phyloP scores from a whole-genome alignment of 2,113 vertebrate species.

The Pygoscelis adeliae region DNA sequence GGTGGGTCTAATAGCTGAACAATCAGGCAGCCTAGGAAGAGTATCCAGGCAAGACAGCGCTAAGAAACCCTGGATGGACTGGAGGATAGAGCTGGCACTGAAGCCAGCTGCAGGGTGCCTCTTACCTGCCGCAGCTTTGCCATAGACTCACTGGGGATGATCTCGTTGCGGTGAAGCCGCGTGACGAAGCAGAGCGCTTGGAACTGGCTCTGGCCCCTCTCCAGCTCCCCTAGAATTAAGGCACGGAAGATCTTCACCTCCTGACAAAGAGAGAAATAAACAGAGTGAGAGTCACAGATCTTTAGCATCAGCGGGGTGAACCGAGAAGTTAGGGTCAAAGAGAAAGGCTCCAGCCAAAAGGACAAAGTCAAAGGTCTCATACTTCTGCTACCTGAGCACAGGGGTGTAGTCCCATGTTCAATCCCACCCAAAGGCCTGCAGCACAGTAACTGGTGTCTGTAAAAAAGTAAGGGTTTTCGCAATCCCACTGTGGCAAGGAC shows the following conservation, averaged over 20 bases:
- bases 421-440: neutral
- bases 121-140: constrained; percentile 91
- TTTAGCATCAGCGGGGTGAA: neutral
- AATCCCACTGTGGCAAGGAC: neutral
- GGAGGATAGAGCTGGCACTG: neutral
- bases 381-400: neutral
- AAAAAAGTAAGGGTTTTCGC: neutral
- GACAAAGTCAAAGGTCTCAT: neutral
- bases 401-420: neutral
- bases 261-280: constrained; percentile 59
- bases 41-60: neutral
- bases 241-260: constrained; percentile 96
- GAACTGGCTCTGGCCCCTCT: constrained; percentile 95
- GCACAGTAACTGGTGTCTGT: neutral
- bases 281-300: neutral
- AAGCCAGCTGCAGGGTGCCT: neutral
- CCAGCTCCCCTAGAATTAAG: constrained; percentile 94
- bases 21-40: neutral
- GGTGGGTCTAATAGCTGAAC: neutral
- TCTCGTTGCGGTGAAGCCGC: constrained; percentile 89
- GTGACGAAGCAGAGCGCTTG: constrained; percentile 94
- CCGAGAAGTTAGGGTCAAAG: neutral
- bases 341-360: neutral
- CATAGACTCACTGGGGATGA: constrained; percentile 98
- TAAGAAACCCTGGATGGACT: neutral